phyloP scores from a whole-genome alignment of 2,113 vertebrate genomes.

The Conger conger region DNA sequence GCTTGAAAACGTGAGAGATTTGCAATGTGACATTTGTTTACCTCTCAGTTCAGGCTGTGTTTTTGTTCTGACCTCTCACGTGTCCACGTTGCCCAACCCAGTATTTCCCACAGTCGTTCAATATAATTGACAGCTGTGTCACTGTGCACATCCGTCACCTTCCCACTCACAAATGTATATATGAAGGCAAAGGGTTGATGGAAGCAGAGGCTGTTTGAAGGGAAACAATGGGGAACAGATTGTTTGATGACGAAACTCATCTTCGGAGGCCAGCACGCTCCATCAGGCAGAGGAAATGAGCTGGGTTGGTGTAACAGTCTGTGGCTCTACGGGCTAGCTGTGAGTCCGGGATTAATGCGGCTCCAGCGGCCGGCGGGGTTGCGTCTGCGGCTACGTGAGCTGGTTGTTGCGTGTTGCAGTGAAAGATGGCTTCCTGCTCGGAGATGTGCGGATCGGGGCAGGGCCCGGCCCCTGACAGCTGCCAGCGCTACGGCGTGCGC shows the following conservation, averaged over 20 bases:
- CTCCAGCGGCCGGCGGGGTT: background rate
- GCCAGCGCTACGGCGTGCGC: slow-evolving; percentile 85
- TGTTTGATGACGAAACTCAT: background rate
- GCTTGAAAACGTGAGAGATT: background rate
- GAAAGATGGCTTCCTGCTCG: slow-evolving; percentile 83
- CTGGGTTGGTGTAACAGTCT: too few species aligned
- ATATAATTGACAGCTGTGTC: background rate
- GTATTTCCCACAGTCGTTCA: background rate
- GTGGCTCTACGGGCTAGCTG: too few species aligned
- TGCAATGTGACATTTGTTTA: background rate
- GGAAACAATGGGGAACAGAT: background rate
- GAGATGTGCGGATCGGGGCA: slow-evolving; percentile 72
- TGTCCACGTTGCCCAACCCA: background rate
- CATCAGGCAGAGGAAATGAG: background rate
- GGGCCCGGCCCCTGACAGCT: slow-evolving; percentile 61
- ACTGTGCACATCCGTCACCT: too few species aligned
- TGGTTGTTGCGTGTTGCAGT: slow-evolving; percentile 53
- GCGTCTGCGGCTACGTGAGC: background rate
- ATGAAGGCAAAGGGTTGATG: background rate
- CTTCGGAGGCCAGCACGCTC: background rate
- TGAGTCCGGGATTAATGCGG: background rate
- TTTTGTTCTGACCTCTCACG: background rate
- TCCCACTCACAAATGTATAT: background rate
- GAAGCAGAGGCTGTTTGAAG: background rate
- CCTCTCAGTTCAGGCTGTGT: background rate